phyloP scores from a whole-genome alignment of 2,113 vertebrate genomes.

The Melanerpes formicivorus region DNA sequence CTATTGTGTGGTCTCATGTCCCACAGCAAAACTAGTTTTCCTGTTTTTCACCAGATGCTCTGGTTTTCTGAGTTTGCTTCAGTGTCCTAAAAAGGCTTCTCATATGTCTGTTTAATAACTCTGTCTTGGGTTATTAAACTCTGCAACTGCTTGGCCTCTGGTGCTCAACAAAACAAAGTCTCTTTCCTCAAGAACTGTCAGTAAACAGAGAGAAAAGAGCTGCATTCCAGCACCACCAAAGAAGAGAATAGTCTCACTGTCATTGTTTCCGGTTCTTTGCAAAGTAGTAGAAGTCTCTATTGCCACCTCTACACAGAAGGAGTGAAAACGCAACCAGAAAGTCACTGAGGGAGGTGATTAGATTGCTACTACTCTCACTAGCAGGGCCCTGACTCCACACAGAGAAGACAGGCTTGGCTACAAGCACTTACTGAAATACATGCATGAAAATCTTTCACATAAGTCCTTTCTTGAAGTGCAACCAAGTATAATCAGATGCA shows the following conservation, averaged over 20 bases:
- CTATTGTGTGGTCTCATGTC: not conserved
- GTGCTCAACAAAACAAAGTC: conserved; percentile 3
- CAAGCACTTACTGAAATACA: not conserved
- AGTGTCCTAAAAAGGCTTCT: not conserved
- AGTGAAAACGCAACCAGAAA: not conserved
- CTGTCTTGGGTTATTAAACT: not conserved
- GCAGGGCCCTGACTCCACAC: not conserved
- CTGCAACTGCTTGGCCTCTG: not conserved
- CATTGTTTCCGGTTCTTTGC: not conserved
- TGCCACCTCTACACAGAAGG: not conserved
- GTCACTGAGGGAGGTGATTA: not conserved
- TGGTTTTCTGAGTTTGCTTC: not conserved
- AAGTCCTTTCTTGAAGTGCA: not conserved
- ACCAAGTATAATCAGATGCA: not conserved
- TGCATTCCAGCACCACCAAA: not conserved
- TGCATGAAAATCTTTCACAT: not conserved
- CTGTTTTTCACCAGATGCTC: not conserved
- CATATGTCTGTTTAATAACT: not conserved
- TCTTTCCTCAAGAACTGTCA: not conserved
- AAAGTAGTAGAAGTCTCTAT: not conserved
- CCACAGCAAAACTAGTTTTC: not conserved
- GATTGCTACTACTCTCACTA: not conserved
- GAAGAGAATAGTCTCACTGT: not conserved
- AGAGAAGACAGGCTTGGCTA: not conserved
- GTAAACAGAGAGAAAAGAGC: not conserved